Percentiles rank a stretch among this genome's conserved stretches.
Conservation (phyloP, 2,113 vertebrate genomes). For the Mus musculus region DNA sequence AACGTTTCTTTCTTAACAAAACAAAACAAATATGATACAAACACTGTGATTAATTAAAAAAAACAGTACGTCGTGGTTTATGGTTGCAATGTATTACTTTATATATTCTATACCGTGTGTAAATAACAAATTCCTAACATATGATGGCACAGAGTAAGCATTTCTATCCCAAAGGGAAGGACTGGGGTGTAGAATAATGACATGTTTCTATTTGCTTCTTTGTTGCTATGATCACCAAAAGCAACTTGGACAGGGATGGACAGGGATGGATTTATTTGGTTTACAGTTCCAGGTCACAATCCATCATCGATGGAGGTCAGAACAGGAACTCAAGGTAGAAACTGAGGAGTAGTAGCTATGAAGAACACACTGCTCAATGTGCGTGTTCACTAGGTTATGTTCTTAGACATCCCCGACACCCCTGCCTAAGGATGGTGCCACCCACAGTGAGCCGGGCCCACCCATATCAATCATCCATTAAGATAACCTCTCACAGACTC, state of each 20-base stretch:
- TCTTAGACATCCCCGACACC: neutral
- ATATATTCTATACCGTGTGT: neutral
- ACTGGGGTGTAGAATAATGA: neutral
- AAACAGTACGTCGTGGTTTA: neutral
- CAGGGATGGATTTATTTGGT: neutral
- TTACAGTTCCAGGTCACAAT: neutral
- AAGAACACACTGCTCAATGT: neutral
- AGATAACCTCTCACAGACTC: neutral
- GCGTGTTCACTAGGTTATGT: neutral
- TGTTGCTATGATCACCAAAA: neutral
- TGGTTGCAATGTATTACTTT: neutral
- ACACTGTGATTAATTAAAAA: neutral
- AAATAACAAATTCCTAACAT: neutral
- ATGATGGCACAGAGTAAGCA: neutral
- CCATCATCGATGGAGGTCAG: neutral
- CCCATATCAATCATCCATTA: neutral
- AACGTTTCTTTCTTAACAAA: neutral
- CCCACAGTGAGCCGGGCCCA: neutral
- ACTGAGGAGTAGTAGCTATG: neutral
- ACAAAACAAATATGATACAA: constrained; percentile 14
- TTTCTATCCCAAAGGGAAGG: neutral
- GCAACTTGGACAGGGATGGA: neutral
- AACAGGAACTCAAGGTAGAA: neutral
- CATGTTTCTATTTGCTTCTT: neutral
- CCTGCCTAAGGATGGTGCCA: neutral